Evolutionary conservation across 30 jellyfish, hydroid and myxozoan genomes (phyloP).

Genomic region (Chironex yamaguchii): DNA sequence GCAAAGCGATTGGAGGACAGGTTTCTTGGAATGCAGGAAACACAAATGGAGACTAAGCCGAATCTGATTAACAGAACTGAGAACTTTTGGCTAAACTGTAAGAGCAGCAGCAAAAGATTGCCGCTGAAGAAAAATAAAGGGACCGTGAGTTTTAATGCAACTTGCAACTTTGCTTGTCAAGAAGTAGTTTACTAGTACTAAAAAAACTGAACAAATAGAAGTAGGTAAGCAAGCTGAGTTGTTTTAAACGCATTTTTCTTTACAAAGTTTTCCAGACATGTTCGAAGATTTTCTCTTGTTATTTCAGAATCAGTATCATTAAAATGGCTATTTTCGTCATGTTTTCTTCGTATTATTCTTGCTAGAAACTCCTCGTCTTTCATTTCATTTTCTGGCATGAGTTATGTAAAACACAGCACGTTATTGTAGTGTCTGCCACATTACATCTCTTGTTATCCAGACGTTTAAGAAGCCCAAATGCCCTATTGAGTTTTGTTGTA

Average conservation of each 20-base stretch:
- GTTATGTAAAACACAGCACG: slow-evolving; percentile 64
- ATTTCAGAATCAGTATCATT: too few species aligned
- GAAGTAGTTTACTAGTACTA: neutral
- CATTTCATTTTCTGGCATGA: too few species aligned
- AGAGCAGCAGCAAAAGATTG: slow-evolving; percentile 32
- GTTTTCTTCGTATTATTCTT: too few species aligned
- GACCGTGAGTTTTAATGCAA: slow-evolving; percentile 29
- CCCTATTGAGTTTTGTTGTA: slow-evolving; percentile 52
- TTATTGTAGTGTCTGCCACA: slow-evolving; percentile 40
- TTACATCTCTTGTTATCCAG: slow-evolving; percentile 26
- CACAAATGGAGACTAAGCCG: slow-evolving; percentile 24
- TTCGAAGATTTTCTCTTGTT: too few species aligned
- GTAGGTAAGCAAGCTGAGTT: too few species aligned
- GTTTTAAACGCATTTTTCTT: too few species aligned
- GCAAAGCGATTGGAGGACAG: slow-evolving; percentile 18
- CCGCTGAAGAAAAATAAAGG: slow-evolving; percentile 25
- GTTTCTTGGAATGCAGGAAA: slow-evolving; percentile 41
- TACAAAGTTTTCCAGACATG: too few species aligned
- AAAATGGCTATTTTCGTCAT: too few species aligned
- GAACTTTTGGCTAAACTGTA: slow-evolving; percentile 7
- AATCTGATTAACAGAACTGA: slow-evolving; percentile 32
- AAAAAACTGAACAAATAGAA: too few species aligned
- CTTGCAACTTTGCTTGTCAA: slow-evolving; percentile 19
- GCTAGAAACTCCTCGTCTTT: too few species aligned
- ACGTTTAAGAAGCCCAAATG: slow-evolving; percentile 56